These are phyloP conservation scores for Patiria pectinifera DNA, from an alignment of 53 echinoderm and acorn worm species.

Conservation along the genomic window DNA sequence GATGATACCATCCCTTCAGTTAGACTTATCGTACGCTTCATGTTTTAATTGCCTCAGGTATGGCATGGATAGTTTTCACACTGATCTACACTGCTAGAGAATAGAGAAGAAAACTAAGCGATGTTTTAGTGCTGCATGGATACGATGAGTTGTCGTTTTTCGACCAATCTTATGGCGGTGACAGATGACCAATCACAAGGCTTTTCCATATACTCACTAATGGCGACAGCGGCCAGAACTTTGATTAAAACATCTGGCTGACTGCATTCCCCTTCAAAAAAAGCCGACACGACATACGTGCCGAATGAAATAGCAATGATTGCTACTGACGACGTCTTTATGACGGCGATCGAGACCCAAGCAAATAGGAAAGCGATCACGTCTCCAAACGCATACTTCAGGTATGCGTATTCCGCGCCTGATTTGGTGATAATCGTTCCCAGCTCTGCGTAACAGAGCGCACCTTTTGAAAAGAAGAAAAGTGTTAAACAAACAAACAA, in stretches of 20 bases:
- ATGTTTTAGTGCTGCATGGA: neutral
- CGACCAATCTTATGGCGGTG: neutral
- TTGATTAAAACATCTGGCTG: conserved; percentile 44
- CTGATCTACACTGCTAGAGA: too few relatives aligned
- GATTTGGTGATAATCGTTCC: conserved; percentile 59
- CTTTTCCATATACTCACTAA: conserved; percentile 51
- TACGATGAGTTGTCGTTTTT: neutral
- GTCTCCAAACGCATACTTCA: conserved; percentile 35
- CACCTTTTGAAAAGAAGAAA: conserved; percentile 25
- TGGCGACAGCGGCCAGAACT: conserved; percentile 58
- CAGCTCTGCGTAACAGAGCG: conserved; percentile 56
- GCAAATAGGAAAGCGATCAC: conserved; percentile 37
- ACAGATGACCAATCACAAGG: conserved; percentile 4
- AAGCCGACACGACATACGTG: conserved; percentile 65
- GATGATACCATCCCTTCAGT: too few relatives aligned
- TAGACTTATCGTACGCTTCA: too few relatives aligned
- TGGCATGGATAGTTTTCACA: too few relatives aligned
- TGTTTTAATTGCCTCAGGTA: too few relatives aligned
- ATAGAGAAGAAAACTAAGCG: neutral
- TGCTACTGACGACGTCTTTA: conserved; percentile 54
- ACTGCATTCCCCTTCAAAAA: conserved; percentile 60
- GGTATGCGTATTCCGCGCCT: conserved; percentile 45
- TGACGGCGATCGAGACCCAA: conserved; percentile 33
- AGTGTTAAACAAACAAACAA: neutral
- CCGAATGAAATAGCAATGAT: conserved; percentile 73